Evolutionary conservation across 2,888 invertebrate species (phyloP).

Genomic region (Zaprionus bogoriensis): DNA sequence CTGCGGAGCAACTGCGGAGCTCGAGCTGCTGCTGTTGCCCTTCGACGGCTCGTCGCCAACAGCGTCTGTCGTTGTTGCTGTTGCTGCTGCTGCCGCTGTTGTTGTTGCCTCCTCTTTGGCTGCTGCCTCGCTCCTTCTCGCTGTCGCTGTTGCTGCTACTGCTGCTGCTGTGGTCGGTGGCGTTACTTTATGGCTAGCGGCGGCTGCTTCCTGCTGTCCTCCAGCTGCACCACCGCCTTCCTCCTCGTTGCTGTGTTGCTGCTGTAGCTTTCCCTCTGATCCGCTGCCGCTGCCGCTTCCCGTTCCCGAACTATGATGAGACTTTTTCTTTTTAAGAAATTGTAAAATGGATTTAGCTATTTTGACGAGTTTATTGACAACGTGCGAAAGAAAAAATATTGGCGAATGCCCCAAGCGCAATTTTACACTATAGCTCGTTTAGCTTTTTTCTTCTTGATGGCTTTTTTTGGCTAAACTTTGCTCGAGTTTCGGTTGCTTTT

Average conservation of each 20-base stretch:
- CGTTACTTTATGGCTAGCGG: constrained; percentile 72
- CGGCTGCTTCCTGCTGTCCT: constrained; percentile 73
- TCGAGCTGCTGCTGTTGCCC: constrained; percentile 25
- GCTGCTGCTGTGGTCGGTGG: constrained; percentile 54
- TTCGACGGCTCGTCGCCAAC: constrained; percentile 38
- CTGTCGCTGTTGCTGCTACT: constrained; percentile 20
- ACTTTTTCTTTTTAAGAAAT: constrained; percentile 82
- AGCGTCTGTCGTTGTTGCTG: constrained; percentile 17
- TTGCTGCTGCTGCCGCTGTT: constrained; percentile 17
- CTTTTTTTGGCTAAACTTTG: constrained; percentile 1
- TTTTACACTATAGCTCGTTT: constrained; percentile 28
- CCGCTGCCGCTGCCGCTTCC: constrained; percentile 65
- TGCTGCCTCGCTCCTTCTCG: neutral
- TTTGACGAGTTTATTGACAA: constrained; percentile 79
- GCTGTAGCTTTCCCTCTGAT: constrained; percentile 69
- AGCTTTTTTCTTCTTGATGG: constrained; percentile 1
- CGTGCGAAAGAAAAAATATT: constrained; percentile 55
- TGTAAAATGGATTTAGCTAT: constrained; percentile 83
- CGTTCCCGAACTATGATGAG: constrained; percentile 76
- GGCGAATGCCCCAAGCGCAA: constrained; percentile 42
- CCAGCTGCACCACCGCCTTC: constrained; percentile 77
- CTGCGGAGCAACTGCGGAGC: constrained; percentile 23
- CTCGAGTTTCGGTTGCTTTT: constrained; percentile 8
- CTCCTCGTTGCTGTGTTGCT: constrained; percentile 77
- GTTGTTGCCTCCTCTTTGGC: neutral